Percentiles rank a stretch among this genome's conserved stretches.
Conservation (phyloP, 1,140 invertebrate genomes). For the Plutomurus gul region DNA sequence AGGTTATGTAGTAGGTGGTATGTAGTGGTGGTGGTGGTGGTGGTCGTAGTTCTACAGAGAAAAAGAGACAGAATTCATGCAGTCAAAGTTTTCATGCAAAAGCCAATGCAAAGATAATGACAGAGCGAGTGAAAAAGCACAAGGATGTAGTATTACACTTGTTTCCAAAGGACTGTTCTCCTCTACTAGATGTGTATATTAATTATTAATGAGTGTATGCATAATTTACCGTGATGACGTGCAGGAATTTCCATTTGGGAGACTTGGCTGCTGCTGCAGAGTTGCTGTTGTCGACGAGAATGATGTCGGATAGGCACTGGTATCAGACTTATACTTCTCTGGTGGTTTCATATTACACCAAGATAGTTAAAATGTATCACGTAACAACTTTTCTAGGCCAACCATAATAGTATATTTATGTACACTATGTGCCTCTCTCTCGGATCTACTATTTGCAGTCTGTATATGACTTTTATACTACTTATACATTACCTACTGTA, state of each 20-base stretch:
- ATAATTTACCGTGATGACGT: constrained; percentile 48
- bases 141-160: background rate
- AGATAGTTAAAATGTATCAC: constrained; percentile 25
- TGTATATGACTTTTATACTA: too few relatives aligned
- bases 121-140: constrained; percentile 14
- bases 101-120: constrained; percentile 6
- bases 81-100: background rate
- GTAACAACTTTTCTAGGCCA: constrained; percentile 15
- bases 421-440: too few relatives aligned
- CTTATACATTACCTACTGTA: too few relatives aligned
- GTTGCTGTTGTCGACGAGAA: constrained; percentile 29
- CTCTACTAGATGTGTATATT: constrained; percentile 17
- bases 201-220: constrained; percentile 47
- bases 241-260: constrained; percentile 35
- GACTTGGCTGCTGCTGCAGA: background rate
- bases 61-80: too few relatives aligned
- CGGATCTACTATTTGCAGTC: too few relatives aligned
- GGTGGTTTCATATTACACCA: constrained; percentile 17
- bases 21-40: too few relatives aligned
- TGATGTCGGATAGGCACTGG: constrained; percentile 18
- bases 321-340: constrained; percentile 27
- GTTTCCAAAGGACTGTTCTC: background rate
- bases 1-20: too few relatives aligned
- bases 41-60: too few relatives aligned
- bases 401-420: background rate